Percentiles rank a stretch among this genome's conserved stretches.
These are phyloP conservation scores for Stratiomys singularior DNA, from an alignment of 2,888 invertebrate species.

Conservation along the genomic window DNA sequence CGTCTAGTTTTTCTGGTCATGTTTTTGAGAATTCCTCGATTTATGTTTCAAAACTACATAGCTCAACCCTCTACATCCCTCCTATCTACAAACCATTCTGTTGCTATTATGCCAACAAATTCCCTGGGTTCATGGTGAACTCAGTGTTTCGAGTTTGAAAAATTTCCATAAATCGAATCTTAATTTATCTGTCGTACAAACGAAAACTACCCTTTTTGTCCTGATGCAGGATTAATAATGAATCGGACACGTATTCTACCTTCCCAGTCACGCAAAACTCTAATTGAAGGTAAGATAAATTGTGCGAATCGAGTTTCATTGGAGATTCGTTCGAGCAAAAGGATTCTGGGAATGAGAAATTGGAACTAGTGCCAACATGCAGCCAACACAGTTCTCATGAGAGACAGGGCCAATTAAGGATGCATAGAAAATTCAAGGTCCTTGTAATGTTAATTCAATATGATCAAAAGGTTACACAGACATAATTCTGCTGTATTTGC, in stretches of 20 bases:
- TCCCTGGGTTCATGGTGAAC: too few species aligned
- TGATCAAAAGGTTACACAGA: not conserved
- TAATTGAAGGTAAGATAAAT: not conserved
- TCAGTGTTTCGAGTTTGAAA: too few species aligned
- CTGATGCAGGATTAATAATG: constrained; percentile 13
- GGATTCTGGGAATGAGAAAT: not conserved
- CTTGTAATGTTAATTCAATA: constrained; percentile 16
- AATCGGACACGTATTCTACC: constrained; percentile 1
- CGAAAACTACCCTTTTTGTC: too few species aligned
- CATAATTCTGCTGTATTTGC: not conserved
- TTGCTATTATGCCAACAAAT: too few species aligned
- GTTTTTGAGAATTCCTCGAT: too few species aligned
- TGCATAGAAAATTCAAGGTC: not conserved
- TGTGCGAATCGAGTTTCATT: not conserved
- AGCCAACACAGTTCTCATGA: not conserved
- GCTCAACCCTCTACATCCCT: too few species aligned
- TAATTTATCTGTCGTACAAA: too few species aligned
- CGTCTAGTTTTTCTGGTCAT: too few species aligned
- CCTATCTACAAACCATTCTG: too few species aligned
- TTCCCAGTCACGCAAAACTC: not conserved
- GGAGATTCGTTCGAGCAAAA: not conserved
- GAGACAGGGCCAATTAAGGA: not conserved
- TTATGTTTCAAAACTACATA: too few species aligned
- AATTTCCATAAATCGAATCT: too few species aligned
- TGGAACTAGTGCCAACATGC: not conserved